Evolutionary conservation across 2,888 invertebrate genomes (phyloP), one percentile per base, ranked within the genome.

Genomic region (Petrophora chlorosata): DNA sequence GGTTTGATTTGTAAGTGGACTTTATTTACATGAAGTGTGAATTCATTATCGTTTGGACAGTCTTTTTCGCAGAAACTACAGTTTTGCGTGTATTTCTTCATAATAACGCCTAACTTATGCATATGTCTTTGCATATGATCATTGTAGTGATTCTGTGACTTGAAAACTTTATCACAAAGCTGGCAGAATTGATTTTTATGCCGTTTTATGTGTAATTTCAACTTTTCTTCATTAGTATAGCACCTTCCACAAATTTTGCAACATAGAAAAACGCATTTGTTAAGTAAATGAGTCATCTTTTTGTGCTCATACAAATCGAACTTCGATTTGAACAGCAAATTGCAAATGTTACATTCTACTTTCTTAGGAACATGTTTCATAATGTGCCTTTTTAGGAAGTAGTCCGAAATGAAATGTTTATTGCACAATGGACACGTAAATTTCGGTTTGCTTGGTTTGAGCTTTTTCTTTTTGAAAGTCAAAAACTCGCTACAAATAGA

Each of bases 11-110:
- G 82, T 40, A 90, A 78, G 70, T 90, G 89, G 0, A 73, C 63
- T 53, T 86, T 90, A 66, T 90, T 90, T 0, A 90, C 86, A 28
- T 90, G 89, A 0, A 86, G 46, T 0, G 82, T 81, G 0, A 90
- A 79, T 54, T 82, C 71, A 12, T 85, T 85, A 39, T 82, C 79
- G 33, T 76, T 79, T 14, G 67, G 49, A 56, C 74, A 87, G 3
- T 77, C 76, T 45, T 79, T 86, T 41, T 88, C 87, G 34, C 89
- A 90, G 40, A 90, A 86, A 56, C 86, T 88, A 49, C 89, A 90
- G 0, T 73, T 83, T 53, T 80, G 73, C 0, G 45, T 19, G 0
- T 53, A 53, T 8, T 58, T 74, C 4, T 62, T 67, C 26, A 63
- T 76, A 0, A 56, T 7, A 2, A 56, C 32, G 2, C 65, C 73